phyloP scores from a whole-genome alignment of 2,888 invertebrate species.

The Malthinus seriepunctatus region DNA sequence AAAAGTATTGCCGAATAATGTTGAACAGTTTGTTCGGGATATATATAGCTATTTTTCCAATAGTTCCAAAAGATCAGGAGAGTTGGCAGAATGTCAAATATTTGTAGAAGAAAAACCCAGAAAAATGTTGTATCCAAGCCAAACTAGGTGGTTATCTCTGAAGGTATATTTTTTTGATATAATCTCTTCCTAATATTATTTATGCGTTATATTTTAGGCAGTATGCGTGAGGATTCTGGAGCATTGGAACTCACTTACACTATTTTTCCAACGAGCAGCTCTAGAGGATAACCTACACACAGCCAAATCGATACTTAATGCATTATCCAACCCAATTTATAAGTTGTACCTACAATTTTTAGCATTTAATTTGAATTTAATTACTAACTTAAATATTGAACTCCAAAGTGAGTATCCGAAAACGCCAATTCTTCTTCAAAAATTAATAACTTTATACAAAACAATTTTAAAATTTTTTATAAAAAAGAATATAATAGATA shows the following conservation, averaged over 20 bases:
- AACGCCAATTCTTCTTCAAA: slow-evolving; percentile 1
- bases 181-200: background rate
- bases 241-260: slow-evolving; percentile 8
- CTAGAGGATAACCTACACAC: background rate
- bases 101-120: slow-evolving; percentile 16
- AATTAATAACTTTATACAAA: background rate
- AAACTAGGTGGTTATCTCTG: slow-evolving; percentile 30
- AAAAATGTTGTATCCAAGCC: slow-evolving; percentile 19
- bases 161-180: slow-evolving; percentile 8
- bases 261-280: background rate
- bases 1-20: background rate
- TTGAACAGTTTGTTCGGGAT: slow-evolving; percentile 6
- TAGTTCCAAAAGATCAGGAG: slow-evolving; percentile 14
- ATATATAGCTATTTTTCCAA: slow-evolving; percentile 20
- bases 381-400: slow-evolving; percentile 20
- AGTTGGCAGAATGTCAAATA: slow-evolving; percentile 21
- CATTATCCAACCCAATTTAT: slow-evolving; percentile 6
- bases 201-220: background rate
- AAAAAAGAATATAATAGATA: background rate
- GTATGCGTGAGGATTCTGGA: slow-evolving; percentile 3
- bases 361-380: slow-evolving; percentile 8
- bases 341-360: slow-evolving; percentile 21
- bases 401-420: slow-evolving; percentile 15
- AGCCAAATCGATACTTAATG: slow-evolving; percentile 4
- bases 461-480: background rate